Evolutionary conservation across 2,113 vertebrate species (phyloP), one percentile per base, ranked within the genome.

Genomic region (Pteruthius melanotis): DNA sequence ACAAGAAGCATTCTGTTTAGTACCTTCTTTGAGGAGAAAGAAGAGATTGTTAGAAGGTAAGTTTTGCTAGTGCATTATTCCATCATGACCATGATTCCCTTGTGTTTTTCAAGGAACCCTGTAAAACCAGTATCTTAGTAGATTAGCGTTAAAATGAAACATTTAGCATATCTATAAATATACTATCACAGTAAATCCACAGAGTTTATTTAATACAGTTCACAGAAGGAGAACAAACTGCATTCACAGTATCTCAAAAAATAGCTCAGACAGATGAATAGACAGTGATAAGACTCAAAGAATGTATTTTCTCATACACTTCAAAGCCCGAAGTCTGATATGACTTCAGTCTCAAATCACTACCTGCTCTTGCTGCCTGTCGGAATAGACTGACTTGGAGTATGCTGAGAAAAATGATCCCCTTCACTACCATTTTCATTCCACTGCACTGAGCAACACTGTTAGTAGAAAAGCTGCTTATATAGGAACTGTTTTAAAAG

Each of bases 351-450:
- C 44, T 80, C 72, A 87, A 90, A 92, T 90, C 84, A 84, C 52
- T 70, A 13, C 44, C 56, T 82, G 77, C 45, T 68, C 39, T 87
- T 3, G 2, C 56, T 89, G 44, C n/a, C 59, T 66, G 47, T 83
- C 49, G 75, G 68, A 92, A 68, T 20, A 76, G 57, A 37, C 40
- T 89, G 69, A 70, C 50, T 85, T 68, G 27, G 35, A 89, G 28
- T 57, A 45, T 24, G 30, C 33, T 85, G 59, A 49, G 66, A 83
- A 78, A 87, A 86, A 93, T 76, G 4, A 78, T 83, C 37, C 37
- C 16, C 44, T 93, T 94, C 26, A 14, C 74, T 69, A 19, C 59
- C 14, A 61, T 93, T 92, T 96, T 85, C 70, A 78, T 96, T 96
- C 66, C 40, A 76, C 40, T 83, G 49, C 44, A 89, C 16, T 49